Evolutionary conservation across 1,140 invertebrate species (phyloP).

Genomic region (Trichonephila clavipes): DNA sequence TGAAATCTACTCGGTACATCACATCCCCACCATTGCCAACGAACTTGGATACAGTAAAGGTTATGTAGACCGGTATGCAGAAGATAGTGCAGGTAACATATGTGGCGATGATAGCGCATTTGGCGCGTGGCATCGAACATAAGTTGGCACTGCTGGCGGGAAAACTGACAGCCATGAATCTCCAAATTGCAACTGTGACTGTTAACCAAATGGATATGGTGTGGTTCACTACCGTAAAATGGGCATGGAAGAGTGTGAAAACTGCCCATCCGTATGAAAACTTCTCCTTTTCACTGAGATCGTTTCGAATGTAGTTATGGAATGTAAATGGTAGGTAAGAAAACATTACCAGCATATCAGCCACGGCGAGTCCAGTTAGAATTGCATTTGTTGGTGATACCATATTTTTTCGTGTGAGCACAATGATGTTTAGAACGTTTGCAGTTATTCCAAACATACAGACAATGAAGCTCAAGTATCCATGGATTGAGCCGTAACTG

Average conservation of each 20-base stretch:
- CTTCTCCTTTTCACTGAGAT: slow-evolving; percentile 64
- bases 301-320: slow-evolving; percentile 85
- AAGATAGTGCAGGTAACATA: slow-evolving; percentile 88
- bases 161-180: slow-evolving; percentile 90
- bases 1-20: slow-evolving; percentile 83
- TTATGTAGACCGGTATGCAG: slow-evolving; percentile 84
- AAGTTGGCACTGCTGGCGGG: slow-evolving; percentile 61
- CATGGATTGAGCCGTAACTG: slow-evolving; percentile 83
- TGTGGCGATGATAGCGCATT: slow-evolving; percentile 87
- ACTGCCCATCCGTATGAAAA: slow-evolving; percentile 75
- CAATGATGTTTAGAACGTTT: slow-evolving; percentile 92
- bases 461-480: slow-evolving; percentile 87
- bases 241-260: slow-evolving; percentile 82
- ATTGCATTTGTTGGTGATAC: slow-evolving; percentile 91
- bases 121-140: slow-evolving; percentile 83
- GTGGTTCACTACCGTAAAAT: slow-evolving; percentile 91
- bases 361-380: slow-evolving; percentile 90
- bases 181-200: slow-evolving; percentile 93
- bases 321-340: slow-evolving; percentile 92
- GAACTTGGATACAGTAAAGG: slow-evolving; percentile 72
- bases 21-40: slow-evolving; percentile 15
- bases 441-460: slow-evolving; percentile 93
- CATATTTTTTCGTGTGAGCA: slow-evolving; percentile 91
- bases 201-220: slow-evolving; percentile 96
- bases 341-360: slow-evolving; percentile 92